Evolutionary conservation across 2,888 invertebrate species (phyloP), one percentile per base, ranked within the genome.

Genomic region (Pecten maximus): DNA sequence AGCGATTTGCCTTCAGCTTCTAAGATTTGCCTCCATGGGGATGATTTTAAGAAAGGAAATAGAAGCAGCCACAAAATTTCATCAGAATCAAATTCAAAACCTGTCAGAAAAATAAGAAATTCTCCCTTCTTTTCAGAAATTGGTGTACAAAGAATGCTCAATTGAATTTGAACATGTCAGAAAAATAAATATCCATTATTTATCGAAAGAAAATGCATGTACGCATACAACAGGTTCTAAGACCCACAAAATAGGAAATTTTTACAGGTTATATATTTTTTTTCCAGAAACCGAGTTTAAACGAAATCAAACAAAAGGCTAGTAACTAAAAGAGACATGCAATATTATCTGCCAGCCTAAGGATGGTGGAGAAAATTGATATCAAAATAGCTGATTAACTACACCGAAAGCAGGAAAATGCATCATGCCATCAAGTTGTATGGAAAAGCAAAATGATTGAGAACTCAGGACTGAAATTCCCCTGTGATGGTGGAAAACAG

Each of bases 331-430:
- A 74, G 74, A 74, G 74, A 74, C 74, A 74, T 74, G 74, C 74
- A 10, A 74, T 35, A 74, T 74, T 74, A 74, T 74, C 74, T 35
- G 74, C 74, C 88, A 88, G 88, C 15, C 44, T 44, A 44, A 44
- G 88, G 40, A 44, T 23, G 44, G 40, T 88, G 44, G 48, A 48
- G 88, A 48, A 88, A 88, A 88, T 88, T 88, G 88, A 88, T 88
- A 88, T 88, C 88, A 88, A 88, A 88, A 48, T 88, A 48, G 48
- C 44, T 88, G 88, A 88, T 88, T 88, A 88, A 88, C 44, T 39
- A 88, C 40, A 87, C 40, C 40, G 48, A 88, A 88, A 44, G 88
- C 88, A 44, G 88, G 88, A 88, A 88, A 88, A 88, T 88, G 48
- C 88, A 88, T 88, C 40, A 88, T 88, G 40, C 88, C 48, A 88